Evolutionary conservation across 2,797 vertebrate species (phyloP).

Genomic region (Parotocinclus haroldoi): DNA sequence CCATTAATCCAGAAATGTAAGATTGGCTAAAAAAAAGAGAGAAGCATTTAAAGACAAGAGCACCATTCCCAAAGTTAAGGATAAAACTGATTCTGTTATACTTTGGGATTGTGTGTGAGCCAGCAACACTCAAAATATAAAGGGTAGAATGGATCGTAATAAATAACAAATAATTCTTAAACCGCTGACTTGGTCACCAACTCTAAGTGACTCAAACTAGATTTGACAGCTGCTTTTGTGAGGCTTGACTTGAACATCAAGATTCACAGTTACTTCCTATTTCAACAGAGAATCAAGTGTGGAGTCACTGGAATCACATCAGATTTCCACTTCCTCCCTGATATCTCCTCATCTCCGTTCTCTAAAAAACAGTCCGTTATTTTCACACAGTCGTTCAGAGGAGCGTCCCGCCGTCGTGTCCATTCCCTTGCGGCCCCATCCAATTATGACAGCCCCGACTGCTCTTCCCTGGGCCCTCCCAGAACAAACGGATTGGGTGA

Average conservation of each 20-base stretch:
- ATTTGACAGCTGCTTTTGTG: not conserved
- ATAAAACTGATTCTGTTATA: too few species aligned
- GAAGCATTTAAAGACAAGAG: too few species aligned
- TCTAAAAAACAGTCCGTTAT: slow-evolving; percentile 35
- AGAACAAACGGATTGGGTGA: slow-evolving; percentile 62
- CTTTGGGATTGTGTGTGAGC: too few species aligned
- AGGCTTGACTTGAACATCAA: not conserved
- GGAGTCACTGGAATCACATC: slow-evolving; percentile 49
- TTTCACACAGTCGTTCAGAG: slow-evolving; percentile 43
- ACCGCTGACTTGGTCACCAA: too few species aligned
- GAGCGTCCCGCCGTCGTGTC: slow-evolving; percentile 55
- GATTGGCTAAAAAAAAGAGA: too few species aligned
- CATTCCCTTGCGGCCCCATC: slow-evolving; percentile 65
- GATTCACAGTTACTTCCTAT: slow-evolving; percentile 1
- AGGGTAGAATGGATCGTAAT: too few species aligned
- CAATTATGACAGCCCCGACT: slow-evolving; percentile 52
- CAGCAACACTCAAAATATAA: too few species aligned
- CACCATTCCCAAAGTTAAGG: too few species aligned
- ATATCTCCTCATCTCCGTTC: slow-evolving; percentile 28
- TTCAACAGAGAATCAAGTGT: slow-evolving; percentile 46
- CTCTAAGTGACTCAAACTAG: not conserved
- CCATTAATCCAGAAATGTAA: too few species aligned
- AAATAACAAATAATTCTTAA: too few species aligned
- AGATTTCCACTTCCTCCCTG: slow-evolving; percentile 15
- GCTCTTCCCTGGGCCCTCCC: slow-evolving; percentile 59